A percentile compares a stretch with the other conserved stretches of the same genome.
Evolutionary conservation across 2,888 invertebrate genomes (phyloP).

Genomic region (Orthosia gothica): DNA sequence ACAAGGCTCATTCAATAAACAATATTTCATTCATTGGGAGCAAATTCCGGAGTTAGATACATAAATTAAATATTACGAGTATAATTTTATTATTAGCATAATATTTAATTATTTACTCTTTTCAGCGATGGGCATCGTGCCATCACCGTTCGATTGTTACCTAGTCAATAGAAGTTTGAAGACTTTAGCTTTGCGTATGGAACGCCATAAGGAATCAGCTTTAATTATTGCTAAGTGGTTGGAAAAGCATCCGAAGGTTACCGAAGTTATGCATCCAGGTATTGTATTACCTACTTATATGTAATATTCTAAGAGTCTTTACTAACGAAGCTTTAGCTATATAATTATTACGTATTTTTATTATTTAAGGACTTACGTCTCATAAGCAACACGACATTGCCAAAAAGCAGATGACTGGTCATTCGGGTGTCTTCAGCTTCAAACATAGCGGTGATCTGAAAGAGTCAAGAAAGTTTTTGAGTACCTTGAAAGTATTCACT

Average conservation of each 20-base stretch:
- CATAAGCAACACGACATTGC: conserved; percentile 97
- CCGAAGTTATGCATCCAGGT: conserved; percentile 96
- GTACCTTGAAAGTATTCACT: conserved; percentile 95
- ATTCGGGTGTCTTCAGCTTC: conserved; percentile 98
- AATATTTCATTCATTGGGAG: conserved; percentile 31
- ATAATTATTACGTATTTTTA: conserved; percentile 2
- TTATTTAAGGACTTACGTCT: conserved; percentile 93
- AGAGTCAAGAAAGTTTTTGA: conserved; percentile 94
- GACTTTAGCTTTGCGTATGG: conserved; percentile 98
- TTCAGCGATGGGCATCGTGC: conserved; percentile 97
- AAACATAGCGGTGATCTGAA: conserved; percentile 95
- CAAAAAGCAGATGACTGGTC: conserved; percentile 95
- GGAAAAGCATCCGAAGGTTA: conserved; percentile 95
- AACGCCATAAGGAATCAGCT: conserved; percentile 96
- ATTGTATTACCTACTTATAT: conserved; percentile 59
- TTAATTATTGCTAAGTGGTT: conserved; percentile 95
- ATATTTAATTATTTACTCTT: conserved; percentile 61
- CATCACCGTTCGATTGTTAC: conserved; percentile 99
- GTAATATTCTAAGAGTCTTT: no score
- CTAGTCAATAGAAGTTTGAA: conserved; percentile 98
- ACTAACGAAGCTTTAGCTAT: background rate
- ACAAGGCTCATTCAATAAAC: conserved; percentile 6
- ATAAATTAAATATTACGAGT: background rate
- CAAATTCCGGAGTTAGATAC: conserved; percentile 37
- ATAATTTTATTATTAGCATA: conserved; percentile 4